Evolutionary conservation across 2,113 vertebrate species (phyloP).

Genomic region (Lagopus leucura): DNA sequence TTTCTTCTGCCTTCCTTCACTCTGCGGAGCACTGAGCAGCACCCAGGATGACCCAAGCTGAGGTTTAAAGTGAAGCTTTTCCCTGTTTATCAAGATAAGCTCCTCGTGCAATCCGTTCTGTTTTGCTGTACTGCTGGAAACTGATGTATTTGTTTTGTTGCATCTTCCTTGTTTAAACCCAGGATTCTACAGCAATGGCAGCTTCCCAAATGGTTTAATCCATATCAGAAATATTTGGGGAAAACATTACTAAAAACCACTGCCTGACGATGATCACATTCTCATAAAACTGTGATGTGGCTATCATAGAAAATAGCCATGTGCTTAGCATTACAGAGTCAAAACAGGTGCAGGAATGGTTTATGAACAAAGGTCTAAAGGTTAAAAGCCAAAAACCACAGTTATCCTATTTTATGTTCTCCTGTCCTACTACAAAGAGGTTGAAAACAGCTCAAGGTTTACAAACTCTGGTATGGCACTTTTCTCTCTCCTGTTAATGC

Average conservation of each 20-base stretch:
- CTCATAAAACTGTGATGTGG: slow-evolving; percentile 46
- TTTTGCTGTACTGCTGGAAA: slow-evolving; percentile 21
- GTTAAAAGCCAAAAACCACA: slow-evolving; percentile 61
- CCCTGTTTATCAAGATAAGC: slow-evolving; percentile 16
- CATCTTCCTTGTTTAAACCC: neutral
- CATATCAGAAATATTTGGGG: slow-evolving; percentile 25
- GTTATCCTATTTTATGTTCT: slow-evolving; percentile 55
- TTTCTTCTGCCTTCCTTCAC: neutral
- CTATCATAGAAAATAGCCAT: slow-evolving; percentile 26
- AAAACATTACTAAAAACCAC: neutral
- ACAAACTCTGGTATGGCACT: neutral
- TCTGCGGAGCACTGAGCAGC: neutral
- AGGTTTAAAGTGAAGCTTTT: slow-evolving; percentile 50
- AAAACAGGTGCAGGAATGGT: slow-evolving; percentile 62
- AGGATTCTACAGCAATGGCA: slow-evolving; percentile 4
- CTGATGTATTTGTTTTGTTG: neutral
- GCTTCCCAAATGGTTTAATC: slow-evolving; percentile 61
- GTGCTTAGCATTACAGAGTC: slow-evolving; percentile 60
- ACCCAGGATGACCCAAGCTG: neutral
- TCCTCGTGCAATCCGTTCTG: slow-evolving; percentile 28
- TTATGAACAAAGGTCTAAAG: slow-evolving; percentile 52
- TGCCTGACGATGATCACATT: neutral
- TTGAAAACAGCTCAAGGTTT: neutral
- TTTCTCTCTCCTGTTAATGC: neutral
- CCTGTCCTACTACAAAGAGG: slow-evolving; percentile 36